phyloP scores from a whole-genome alignment of 2,113 vertebrate genomes.

The Sceloporus tristichus region DNA sequence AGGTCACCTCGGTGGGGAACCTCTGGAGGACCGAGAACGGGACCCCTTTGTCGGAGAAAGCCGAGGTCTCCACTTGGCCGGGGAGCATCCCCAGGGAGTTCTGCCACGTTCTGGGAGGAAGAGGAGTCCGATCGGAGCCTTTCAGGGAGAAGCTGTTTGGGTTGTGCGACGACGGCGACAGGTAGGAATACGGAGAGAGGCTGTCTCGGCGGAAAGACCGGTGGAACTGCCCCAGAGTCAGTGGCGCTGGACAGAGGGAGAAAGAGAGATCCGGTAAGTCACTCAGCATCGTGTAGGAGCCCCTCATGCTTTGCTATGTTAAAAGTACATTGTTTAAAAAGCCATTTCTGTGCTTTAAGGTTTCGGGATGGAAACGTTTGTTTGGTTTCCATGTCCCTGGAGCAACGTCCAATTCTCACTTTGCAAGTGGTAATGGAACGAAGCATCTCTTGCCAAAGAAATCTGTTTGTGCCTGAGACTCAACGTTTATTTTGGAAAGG shows the following conservation, averaged over 20 bases:
- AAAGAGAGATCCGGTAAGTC: slow-evolving; percentile 45
- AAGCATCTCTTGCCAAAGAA: no score
- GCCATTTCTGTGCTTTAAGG: not conserved
- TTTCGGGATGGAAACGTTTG: no score
- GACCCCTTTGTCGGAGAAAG: slow-evolving; percentile 72
- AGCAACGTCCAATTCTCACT: no score
- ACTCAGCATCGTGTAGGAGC: slow-evolving; percentile 9
- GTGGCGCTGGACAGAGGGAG: slow-evolving; percentile 68
- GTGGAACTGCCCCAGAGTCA: slow-evolving; percentile 65
- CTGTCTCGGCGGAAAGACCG: slow-evolving; percentile 66
- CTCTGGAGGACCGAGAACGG: slow-evolving; percentile 68
- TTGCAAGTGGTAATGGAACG: no score
- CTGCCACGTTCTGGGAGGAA: slow-evolving; percentile 74
- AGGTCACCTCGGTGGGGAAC: slow-evolving; percentile 67
- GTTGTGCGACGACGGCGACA: slow-evolving; percentile 66
- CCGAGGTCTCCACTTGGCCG: slow-evolving; percentile 68
- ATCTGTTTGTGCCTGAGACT: no score
- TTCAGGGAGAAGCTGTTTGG: slow-evolving; percentile 59
- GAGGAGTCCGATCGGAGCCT: slow-evolving; percentile 71
- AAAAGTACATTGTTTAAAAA: not conserved
- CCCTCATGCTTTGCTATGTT: accelerated
- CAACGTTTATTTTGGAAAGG: no score
- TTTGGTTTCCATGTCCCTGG: no score
- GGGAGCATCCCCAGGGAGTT: slow-evolving; percentile 72
- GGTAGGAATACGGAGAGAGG: slow-evolving; percentile 69